These are phyloP conservation scores for Naso thynnoides DNA, from an alignment of 2,797 vertebrate genomes.

Conservation along the genomic window DNA sequence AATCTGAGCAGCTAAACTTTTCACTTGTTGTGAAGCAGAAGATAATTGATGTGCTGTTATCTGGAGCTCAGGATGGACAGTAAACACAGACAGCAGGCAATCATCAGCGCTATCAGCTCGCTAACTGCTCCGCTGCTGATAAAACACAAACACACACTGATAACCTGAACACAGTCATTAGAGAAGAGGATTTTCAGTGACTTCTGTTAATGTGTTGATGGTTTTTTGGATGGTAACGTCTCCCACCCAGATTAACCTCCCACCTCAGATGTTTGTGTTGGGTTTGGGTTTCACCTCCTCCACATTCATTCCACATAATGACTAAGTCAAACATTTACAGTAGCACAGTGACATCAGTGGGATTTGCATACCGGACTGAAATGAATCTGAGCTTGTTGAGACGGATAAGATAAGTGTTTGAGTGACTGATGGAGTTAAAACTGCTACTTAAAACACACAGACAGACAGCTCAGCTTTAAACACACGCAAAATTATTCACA, in stretches of 20 bases:
- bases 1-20: background rate
- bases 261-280: slow-evolving; percentile 9
- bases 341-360: background rate
- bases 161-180: slow-evolving; percentile 23
- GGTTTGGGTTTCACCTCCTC: slow-evolving; percentile 29
- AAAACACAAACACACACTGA: slow-evolving; percentile 36
- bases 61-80: slow-evolving; percentile 21
- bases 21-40: too few relatives aligned
- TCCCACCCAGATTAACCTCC: background rate
- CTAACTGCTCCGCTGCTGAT: slow-evolving; percentile 36
- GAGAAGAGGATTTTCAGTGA: slow-evolving; percentile 3
- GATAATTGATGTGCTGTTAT: slow-evolving; percentile 24
- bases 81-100: slow-evolving; percentile 44
- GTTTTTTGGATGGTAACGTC: too few relatives aligned
- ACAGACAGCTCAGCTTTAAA: slow-evolving; percentile 13
- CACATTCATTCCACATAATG: background rate
- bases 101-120: slow-evolving; percentile 37
- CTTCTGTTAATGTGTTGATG: background rate
- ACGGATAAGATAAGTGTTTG: slow-evolving; percentile 55
- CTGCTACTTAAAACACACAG: too few relatives aligned
- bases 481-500: too few relatives aligned
- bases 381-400: slow-evolving; percentile 25
- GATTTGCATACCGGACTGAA: slow-evolving; percentile 45
- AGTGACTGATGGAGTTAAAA: too few relatives aligned
- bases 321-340: slow-evolving; percentile 40